These are phyloP conservation scores for Acanthiza pusilla DNA, from an alignment of 2,797 vertebrate genomes.

Conservation along the genomic window DNA sequence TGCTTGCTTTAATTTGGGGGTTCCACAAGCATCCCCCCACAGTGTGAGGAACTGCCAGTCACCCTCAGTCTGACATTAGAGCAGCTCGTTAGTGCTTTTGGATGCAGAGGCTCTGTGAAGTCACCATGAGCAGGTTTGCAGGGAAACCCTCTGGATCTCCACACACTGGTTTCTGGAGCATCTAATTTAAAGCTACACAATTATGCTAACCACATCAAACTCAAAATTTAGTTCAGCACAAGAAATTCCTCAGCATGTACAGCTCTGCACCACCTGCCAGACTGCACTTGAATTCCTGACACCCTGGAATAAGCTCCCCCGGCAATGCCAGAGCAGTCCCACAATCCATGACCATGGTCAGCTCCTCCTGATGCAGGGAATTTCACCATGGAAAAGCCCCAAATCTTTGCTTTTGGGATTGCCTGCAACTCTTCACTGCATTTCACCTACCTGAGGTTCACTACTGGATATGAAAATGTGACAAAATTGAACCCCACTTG, in stretches of 20 bases:
- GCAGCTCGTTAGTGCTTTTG: neutral
- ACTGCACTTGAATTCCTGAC: neutral
- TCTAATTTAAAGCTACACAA: neutral
- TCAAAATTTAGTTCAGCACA: neutral
- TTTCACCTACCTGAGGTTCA: neutral
- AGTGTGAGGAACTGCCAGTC: neutral
- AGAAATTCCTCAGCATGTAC: neutral
- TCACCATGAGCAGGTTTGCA: neutral
- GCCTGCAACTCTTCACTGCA: neutral
- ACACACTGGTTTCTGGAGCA: neutral
- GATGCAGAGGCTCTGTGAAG: neutral
- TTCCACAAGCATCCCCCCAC: fast-evolving
- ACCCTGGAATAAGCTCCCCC: neutral
- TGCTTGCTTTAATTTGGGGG: neutral
- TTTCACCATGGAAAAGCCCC: neutral
- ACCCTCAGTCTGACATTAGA: neutral
- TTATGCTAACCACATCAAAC: neutral
- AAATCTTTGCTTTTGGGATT: neutral
- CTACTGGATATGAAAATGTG: neutral
- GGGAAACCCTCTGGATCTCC: neutral
- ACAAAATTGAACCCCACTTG: neutral
- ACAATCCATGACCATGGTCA: too few relatives aligned
- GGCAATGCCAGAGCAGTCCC: neutral
- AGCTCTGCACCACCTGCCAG: neutral
- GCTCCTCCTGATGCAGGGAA: fast-evolving